Evolutionary conservation across 2,797 vertebrate genomes (phyloP).

Genomic region (Sebastes nivosus): DNA sequence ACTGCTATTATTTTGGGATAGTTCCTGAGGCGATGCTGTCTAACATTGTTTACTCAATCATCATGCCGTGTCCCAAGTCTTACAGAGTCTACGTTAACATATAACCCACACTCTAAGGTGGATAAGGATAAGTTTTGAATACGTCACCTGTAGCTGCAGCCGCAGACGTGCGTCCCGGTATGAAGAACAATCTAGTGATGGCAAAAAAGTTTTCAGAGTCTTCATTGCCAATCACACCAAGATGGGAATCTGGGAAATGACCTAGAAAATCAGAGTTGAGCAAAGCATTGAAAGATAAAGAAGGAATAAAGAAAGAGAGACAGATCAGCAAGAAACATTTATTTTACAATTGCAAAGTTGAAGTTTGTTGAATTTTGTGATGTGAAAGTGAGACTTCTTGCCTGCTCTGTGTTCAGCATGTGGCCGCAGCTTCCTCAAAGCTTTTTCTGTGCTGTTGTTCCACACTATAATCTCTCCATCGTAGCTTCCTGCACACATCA

Average conservation of each 20-base stretch:
- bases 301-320: background rate
- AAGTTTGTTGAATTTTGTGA: background rate
- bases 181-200: constrained; percentile 80
- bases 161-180: constrained; percentile 70
- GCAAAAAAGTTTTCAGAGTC: constrained; percentile 57
- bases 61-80: background rate
- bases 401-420: constrained; percentile 27
- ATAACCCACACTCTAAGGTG: background rate
- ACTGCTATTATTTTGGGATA: background rate
- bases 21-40: background rate
- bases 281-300: background rate
- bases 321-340: background rate
- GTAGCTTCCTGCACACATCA: constrained; percentile 72
- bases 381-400: constrained; percentile 10
- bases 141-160: constrained; percentile 76
- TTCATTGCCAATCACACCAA: constrained; percentile 32
- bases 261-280: constrained; percentile 11
- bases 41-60: background rate
- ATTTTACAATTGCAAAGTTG: background rate
- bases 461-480: constrained; percentile 84
- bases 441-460: constrained; percentile 84
- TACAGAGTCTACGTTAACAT: background rate
- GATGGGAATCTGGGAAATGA: background rate
- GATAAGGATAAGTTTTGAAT: background rate
- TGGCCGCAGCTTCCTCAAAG: constrained; percentile 69